Base-by-base conservation (phyloP, 1,140 invertebrate genomes). In the Drosophila ohnishii region DNA sequence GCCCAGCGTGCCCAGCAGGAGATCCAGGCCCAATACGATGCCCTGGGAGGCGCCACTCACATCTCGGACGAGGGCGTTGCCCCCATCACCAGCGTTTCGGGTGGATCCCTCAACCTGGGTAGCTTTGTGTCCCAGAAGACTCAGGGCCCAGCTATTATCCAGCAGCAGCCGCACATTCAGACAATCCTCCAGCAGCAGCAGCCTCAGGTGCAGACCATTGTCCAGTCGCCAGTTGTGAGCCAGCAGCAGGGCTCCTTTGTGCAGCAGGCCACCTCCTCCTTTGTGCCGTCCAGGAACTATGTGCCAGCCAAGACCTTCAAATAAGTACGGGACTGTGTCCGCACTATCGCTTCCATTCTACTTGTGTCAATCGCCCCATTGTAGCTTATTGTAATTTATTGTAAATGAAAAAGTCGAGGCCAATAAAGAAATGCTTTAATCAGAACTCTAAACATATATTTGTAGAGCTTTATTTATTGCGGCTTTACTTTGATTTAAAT, bases 11-110 rank as follows among this genome's bases (percentile, higher is more conserved):
- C 91, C 16, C 90, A 91, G 58, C 85, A 91, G 48, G 77, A 92
- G 64, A 92, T 92, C 25, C 90, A 92, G 74, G 90, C 90, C 10
- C 90, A 91, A 48, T 91, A 91, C 51, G 90, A 91, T 63, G 79
- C 90, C 37, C 56, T 91, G 39, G 90, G 90, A 6, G 90, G 90
- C 6, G 83, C 90, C 28, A 91, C 90, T 0, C 88, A 89, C 59
- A 87, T 91, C 11, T 90, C 90, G 19, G 90, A 91, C 45, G 90
- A 91, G 62, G 90, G 90, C 25, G 65, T 91, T 8, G 90, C 90
- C 11, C 90, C 90, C 13, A 74, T 91, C 28, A 80, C 78, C n/a
- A 90, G 78, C n/a, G 87, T 90, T 28, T 75, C 77, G 8, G 80
- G 77, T 19, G 83, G 84, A 39, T 69, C 81, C 8, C 67, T 90